Percentiles rank a stretch among this genome's conserved stretches.
phyloP scores from a whole-genome alignment of 2,113 vertebrate genomes.

The Colistium nudipinnis region DNA sequence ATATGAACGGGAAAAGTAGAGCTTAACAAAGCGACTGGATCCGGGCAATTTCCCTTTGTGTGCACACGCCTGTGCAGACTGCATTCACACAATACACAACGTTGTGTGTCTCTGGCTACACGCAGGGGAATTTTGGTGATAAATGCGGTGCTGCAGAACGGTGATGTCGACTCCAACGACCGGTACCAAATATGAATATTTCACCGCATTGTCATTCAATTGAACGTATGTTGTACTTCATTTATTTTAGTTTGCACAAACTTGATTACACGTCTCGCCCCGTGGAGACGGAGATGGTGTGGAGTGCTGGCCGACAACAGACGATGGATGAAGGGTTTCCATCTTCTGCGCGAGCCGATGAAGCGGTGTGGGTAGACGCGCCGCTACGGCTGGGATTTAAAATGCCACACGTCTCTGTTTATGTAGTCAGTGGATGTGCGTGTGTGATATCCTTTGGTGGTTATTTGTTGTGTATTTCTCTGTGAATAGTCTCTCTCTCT shows the following conservation, averaged over 20 bases:
- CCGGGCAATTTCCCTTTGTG: not conserved
- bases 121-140: not conserved
- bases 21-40: constrained; percentile 9
- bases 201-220: too few species aligned
- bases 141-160: not conserved
- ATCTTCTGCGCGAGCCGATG: constrained; percentile 25
- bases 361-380: constrained; percentile 10
- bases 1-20: constrained; percentile 29
- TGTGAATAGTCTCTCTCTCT: too few species aligned
- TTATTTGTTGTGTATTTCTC: too few species aligned
- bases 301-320: too few species aligned
- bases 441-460: too few species aligned
- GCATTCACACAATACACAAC: not conserved
- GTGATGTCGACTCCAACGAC: not conserved
- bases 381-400: not conserved
- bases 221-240: too few species aligned
- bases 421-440: constrained; percentile 6
- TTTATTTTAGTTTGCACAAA: too few species aligned
- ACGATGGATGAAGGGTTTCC: not conserved
- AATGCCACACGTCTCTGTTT: not conserved
- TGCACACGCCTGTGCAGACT: not conserved
- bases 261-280: too few species aligned
- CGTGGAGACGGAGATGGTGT: too few species aligned
- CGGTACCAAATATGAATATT: too few species aligned
- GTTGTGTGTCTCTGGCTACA: not conserved